Evolutionary conservation across 1,140 invertebrate genomes (phyloP).

Genomic region (Danaus melanippus): DNA sequence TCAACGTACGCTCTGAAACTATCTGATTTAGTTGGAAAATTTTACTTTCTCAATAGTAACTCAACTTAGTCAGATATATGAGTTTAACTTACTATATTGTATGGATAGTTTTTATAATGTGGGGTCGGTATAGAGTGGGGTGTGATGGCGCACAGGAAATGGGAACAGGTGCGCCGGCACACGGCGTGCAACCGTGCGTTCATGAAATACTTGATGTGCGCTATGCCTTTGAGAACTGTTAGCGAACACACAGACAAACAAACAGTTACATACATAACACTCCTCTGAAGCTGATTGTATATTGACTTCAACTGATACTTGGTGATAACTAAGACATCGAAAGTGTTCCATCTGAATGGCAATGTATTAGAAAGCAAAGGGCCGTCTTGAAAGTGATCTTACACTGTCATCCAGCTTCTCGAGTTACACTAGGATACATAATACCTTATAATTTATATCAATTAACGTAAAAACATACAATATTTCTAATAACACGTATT

Average conservation of each 20-base stretch:
- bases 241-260: conserved; percentile 1
- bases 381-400: conserved; percentile 30
- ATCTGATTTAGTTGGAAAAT: background rate
- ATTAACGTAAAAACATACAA: no score
- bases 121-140: background rate
- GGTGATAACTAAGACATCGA: conserved; percentile 14
- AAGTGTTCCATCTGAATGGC: conserved; percentile 42
- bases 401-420: background rate
- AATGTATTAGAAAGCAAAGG: conserved; percentile 32
- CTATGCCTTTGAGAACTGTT: conserved; percentile 13
- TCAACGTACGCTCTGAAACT: background rate
- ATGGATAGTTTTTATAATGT: no score
- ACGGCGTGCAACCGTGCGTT: conserved; percentile 35
- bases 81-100: no score
- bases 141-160: conserved; percentile 48
- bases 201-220: conserved; percentile 14
- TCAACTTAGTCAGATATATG: no score
- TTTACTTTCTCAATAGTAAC: no score
- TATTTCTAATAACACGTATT: no score
- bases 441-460: no score
- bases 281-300: background rate
- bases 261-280: background rate
- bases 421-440: no score
- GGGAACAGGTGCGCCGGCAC: conserved; percentile 41
- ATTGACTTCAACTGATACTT: background rate